Evolutionary conservation across 2,888 invertebrate genomes (phyloP).

Genomic region (Ormyrus pomaceus): DNA sequence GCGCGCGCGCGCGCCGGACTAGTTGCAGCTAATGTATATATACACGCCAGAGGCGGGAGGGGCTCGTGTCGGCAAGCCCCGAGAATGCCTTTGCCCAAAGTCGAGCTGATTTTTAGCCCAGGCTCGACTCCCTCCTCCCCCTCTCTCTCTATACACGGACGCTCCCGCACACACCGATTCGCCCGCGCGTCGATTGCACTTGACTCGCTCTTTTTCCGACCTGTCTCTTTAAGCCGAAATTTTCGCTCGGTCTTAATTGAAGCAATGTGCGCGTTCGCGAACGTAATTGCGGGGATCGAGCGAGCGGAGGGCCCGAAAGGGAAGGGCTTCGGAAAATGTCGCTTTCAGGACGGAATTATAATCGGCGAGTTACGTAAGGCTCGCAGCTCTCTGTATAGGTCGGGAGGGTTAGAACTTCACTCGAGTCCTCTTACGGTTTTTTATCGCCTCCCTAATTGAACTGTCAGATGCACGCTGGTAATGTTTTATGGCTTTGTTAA

Average conservation of each 20-base stretch:
- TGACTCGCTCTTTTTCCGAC: too few species aligned
- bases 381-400: not conserved
- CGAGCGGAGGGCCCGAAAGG: not conserved
- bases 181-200: too few species aligned
- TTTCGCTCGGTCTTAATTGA: too few species aligned
- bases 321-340: too few species aligned
- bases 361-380: constrained; percentile 29
- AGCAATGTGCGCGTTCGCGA: too few species aligned
- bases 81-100: not conserved
- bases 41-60: not conserved
- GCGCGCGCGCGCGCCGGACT: not conserved
- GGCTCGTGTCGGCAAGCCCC: not conserved
- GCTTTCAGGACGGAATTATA: not conserved
- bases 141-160: too few species aligned
- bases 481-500: constrained; percentile 23
- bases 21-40: constrained; percentile 30
- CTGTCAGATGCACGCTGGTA: constrained; percentile 22
- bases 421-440: constrained; percentile 1
- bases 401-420: not conserved
- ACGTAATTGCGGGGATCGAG: not conserved
- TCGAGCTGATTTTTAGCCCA: constrained; percentile 8
- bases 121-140: not conserved
- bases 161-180: too few species aligned
- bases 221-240: too few species aligned
- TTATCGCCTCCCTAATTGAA: constrained; percentile 32